Base-by-base conservation (phyloP, 2,797 vertebrate genomes). In the Microchirus variegatus region DNA sequence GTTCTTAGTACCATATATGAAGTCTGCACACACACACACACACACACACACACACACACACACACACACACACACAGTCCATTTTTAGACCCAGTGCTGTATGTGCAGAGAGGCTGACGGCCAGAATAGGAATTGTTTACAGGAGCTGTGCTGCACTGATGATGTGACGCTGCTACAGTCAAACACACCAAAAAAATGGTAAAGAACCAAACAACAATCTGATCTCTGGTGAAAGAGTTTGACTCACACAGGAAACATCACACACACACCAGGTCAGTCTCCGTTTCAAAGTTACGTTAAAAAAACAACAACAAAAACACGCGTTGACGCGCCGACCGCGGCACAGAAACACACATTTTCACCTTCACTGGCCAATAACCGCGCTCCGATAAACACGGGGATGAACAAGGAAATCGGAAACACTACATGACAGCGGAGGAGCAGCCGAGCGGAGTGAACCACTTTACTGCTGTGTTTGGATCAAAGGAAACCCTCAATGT, bases 101-200 rank as follows among this genome's bases (percentile, higher is more conserved):
- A 64, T 47, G 47, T 19, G 46, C 15, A 4, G 41, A 0, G 53
- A 42, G n/a, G 44, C 10, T 31, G 15, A 26, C 61, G 17, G 7
- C 82, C 78, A 58, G 63, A 80, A 71, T 74, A 81, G 80, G 79
- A 78, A 52, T 67, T 85, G 78, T 88, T 86, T 79, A 80, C 16
- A 70, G 70, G 45, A 70, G 59, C 42, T 4, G 37, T 16, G 42
- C 18, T 17, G 64, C n/a, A n/a, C n/a, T 4, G 13, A 44, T 48
- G 70, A 74, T 67, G 54, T 5, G 3, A 14, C 12, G 53, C 57
- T 18, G 3, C 38, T 15, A 52, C 15, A 15, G 11, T 18, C 10
- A 17, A 46, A 52, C 51, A 45, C 15, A 61, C 17, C 31, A n/a
- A 57, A 59, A 51, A 22, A 53, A 22, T 17, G 47, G 35, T 43